Conservation (phyloP, 2,888 invertebrate genomes). For the Caenorhabditis zanzibari region DNA sequence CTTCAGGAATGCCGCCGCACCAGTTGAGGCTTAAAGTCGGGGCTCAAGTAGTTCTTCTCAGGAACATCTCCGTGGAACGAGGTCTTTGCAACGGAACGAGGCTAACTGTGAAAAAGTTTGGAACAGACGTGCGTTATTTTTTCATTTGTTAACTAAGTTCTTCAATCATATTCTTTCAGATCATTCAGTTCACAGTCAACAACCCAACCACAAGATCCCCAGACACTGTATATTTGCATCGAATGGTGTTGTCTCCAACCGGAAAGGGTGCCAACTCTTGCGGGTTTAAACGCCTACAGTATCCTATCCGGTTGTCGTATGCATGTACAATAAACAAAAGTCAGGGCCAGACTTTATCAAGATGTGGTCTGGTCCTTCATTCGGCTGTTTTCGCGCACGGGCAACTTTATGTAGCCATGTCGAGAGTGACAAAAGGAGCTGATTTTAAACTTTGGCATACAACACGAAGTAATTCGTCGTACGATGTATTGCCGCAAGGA, state of each 20-base stretch:
- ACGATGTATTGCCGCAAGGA: neutral
- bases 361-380: constrained; percentile 66
- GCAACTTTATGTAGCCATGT: constrained; percentile 79
- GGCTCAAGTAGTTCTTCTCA: constrained; percentile 31
- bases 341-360: constrained; percentile 78
- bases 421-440: constrained; percentile 30
- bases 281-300: constrained; percentile 68
- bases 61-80: constrained; percentile 30
- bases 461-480: neutral
- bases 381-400: constrained; percentile 76
- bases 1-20: constrained; percentile 15
- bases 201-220: neutral
- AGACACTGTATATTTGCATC: constrained; percentile 4
- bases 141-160: too few relatives aligned
- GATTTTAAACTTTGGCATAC: constrained; percentile 2
- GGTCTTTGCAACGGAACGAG: constrained; percentile 52
- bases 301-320: constrained; percentile 79
- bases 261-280: neutral
- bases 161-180: too few relatives aligned
- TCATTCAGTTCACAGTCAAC: constrained; percentile 3
- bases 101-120: neutral
- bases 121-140: neutral
- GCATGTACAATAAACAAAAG: constrained; percentile 82
- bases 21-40: constrained; percentile 33
- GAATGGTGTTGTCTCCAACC: constrained; percentile 26